Evolutionary conservation across 2,797 vertebrate species (phyloP), one percentile per base, ranked within the genome.

Genomic region (Cottoperca gobio): DNA sequence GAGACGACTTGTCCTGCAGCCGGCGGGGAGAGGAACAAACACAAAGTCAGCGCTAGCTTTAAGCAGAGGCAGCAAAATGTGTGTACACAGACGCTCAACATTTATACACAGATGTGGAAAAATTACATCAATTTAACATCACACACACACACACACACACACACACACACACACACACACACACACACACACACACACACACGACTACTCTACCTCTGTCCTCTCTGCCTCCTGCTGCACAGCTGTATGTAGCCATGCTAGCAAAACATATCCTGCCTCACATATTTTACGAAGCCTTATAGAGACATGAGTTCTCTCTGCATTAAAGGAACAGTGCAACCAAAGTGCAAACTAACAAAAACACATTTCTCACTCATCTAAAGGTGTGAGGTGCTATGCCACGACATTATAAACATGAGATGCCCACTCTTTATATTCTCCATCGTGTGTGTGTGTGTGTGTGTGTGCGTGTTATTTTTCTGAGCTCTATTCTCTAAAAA

Each of bases 1-100:
- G 97, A 52, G 94, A 94, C 4, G 92, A 97, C 96, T 98, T 98
- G 97, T 98, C 97, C 97, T 99, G 92, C 31, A 88, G 81, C 40
- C 72, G 68, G 7, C 24, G 8, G n/a, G 64, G 62, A 64, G 7
- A 61, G 71, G 57, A 49, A 67, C 19, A 83, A n/a, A 83, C 23
- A 82, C 42, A 67, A 37, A 26, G 74, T 94, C 77, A 93, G 79
- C 11, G n/a, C 17, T 24, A 0, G 43, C 39, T 76, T 81, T 58
- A 60, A n/a, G 83, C 43, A 70, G 58, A 73, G 69, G 62, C 1
- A 16, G 42, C 28, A 40, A 33, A 1, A 40, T n/a, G 53, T 3
- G 3, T 42, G 5, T 39, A 55, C 0, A 46, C 52, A 74, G 33
- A 58, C 61, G 78, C 9, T 45, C 16, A 61, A 70, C 55, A 73